Evolutionary conservation across 2,888 invertebrate species (phyloP), one percentile per base, ranked within the genome.

Genomic region (Pristionchus maxplancki): DNA sequence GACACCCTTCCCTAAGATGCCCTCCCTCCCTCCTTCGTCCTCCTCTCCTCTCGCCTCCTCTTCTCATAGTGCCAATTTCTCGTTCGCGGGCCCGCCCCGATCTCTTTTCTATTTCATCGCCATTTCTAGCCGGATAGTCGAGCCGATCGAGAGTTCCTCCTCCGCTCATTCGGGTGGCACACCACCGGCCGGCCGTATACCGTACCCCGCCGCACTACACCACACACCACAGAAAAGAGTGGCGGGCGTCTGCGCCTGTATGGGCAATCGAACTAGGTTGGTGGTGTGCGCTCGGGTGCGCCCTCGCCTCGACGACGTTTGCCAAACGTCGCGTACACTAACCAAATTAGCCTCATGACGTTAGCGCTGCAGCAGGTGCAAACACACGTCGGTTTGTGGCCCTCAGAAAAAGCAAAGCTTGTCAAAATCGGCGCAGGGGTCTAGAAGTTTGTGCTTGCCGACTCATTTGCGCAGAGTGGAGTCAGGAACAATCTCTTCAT

Each of bases 271-370:
- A 20, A 20, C 15, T 67, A 31, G 24, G 34, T 34, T 34, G 28
- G 40, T 34, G 5, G 28, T 24, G 78, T 78, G 78, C 1, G 78
- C 24, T n/a, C n/a, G n/a, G 28, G 78, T 78, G 78, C 48, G 28
- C 48, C 44, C n/a, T n/a, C n/a, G n/a, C n/a, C n/a, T n/a, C n/a
- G n/a, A n/a, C 78, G 78, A 40, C 78, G 40, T 28, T 78, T 78
- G 9, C 44, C 44, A 78, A 78, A 44, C 44, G 71, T 71, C 71
- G 44, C 53, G 37, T 40, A 24, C 40, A 34, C 44, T n/a, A n/a
- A n/a, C n/a, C n/a, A 44, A 78, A 48, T 44, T 78, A 44, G 40
- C 44, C 34, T 6, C 28, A 78, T 78, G 78, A 44, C 78, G 78
- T 44, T 40, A 24, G 78, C 28, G 6, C 15, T 15, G 1, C 24